Conservation (phyloP, 2,888 invertebrate species). For the Troides oblongomaculatus region DNA sequence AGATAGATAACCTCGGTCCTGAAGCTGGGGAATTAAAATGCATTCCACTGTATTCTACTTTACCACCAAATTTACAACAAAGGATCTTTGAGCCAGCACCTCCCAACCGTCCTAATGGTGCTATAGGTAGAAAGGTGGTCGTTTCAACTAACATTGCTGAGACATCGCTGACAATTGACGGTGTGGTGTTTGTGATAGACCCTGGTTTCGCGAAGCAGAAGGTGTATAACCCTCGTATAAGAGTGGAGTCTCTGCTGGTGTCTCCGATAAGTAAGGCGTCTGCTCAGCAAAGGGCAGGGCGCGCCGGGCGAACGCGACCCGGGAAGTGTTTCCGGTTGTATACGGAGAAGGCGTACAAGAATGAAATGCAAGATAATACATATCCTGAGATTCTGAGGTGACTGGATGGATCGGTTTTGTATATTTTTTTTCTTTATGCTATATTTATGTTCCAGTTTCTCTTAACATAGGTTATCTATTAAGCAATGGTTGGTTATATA, state of each 20-base stretch:
- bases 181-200: slow-evolving; percentile 99
- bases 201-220: slow-evolving; percentile 99
- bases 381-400: slow-evolving; percentile 93
- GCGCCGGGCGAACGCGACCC: slow-evolving; percentile 98
- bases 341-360: slow-evolving; percentile 94
- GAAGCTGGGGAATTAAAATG: slow-evolving; percentile 98
- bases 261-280: slow-evolving; percentile 99
- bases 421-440: slow-evolving; percentile 16
- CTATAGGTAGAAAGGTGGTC: slow-evolving; percentile 94
- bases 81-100: slow-evolving; percentile 98
- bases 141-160: slow-evolving; percentile 99
- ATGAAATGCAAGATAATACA: slow-evolving; percentile 99
- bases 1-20: slow-evolving; percentile 95
- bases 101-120: slow-evolving; percentile 92
- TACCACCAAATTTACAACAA: slow-evolving; percentile 98
- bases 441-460: neutral
- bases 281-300: slow-evolving; percentile 98
- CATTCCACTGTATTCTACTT: slow-evolving; percentile 98
- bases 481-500: too few relatives aligned
- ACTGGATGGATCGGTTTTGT: slow-evolving; percentile 38
- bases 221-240: slow-evolving; percentile 91
- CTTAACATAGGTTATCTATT: too few relatives aligned
- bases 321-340: slow-evolving; percentile 98
- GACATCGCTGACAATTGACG: slow-evolving; percentile 99
- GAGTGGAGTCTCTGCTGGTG: slow-evolving; percentile 98